Evolutionary conservation across 2,113 vertebrate genomes (phyloP), one percentile per base, ranked within the genome.

Genomic region (Apodemus speciosus): DNA sequence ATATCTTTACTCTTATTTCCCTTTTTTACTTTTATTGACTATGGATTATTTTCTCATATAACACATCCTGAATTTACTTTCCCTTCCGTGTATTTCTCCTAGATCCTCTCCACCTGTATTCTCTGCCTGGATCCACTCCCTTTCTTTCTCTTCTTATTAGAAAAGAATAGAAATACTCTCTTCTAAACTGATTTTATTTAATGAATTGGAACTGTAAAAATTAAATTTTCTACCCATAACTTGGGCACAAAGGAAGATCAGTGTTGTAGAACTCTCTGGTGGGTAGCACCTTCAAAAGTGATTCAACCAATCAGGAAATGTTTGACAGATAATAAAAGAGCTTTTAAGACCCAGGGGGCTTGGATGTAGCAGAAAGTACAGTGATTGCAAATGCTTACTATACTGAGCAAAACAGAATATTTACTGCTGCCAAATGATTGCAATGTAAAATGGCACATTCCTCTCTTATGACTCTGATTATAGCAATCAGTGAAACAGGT

Each of bases 161-260:
- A 79, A 53, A n/a, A n/a, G 9, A 40, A 25, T 9, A 72, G 15
- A 85, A 30, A 51, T 91, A 46, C 9, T 75, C 53, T 87, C 15
- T 89, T 92, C 87, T 76, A 77, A 93, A 81, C 35, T 88, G 18
- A 88, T 76, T 51, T 92, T 64, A 90, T 51, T 71, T 91, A 79
- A 88, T 49, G 40, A 85, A 79, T 85, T 80, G 60, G 49, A 76
- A 92, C 77, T 88, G 10, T 64, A 13, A 68, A 21, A 11, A 72
- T 90, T 58, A 83, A 38, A 75, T 4, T 1, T 79, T 93, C n/a
- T 60, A 2, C 56, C 43, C 60, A 68, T 86, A n/a, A 91, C 30
- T 53, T 58, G 27, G 21, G 27, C n/a, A 88, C n/a, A 77, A 49
- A 46, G 35, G 56, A 38, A 73, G 95, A 75, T 93, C 72, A 85